Evolutionary conservation across 1,140 invertebrate genomes (phyloP).

Genomic region (Meloidogyne exigua): DNA sequence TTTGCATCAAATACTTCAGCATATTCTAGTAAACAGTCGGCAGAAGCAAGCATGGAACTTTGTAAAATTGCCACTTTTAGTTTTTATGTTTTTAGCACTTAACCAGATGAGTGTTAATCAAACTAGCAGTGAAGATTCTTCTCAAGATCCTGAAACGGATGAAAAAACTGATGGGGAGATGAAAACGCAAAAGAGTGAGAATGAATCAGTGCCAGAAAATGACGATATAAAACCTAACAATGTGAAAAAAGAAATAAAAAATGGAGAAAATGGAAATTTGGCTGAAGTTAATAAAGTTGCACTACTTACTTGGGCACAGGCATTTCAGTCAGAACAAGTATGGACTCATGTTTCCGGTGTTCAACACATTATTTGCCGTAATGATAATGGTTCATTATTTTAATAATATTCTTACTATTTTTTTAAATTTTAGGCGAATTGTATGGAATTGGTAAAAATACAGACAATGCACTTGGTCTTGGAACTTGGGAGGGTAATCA

Average conservation of each 20-base stretch:
- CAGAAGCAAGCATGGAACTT: conserved; percentile 6
- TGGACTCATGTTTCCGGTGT: conserved; percentile 59
- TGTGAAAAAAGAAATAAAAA: background rate
- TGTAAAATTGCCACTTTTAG: background rate
- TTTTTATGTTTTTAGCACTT: background rate
- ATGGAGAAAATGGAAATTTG: background rate
- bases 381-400: conserved; percentile 36
- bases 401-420: conserved; percentile 11
- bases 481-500: conserved; percentile 55
- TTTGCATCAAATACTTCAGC: background rate
- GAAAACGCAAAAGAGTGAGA: conserved; percentile 9
- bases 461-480: conserved; percentile 58
- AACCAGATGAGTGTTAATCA: background rate
- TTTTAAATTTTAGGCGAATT: conserved; percentile 48
- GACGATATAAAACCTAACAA: background rate
- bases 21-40: background rate
- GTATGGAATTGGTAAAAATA: conserved; percentile 59
- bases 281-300: conserved; percentile 27
- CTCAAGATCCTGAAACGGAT: background rate
- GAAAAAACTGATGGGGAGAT: conserved; percentile 1
- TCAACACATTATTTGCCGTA: conserved; percentile 50
- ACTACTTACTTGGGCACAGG: conserved; percentile 35
- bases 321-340: conserved; percentile 37
- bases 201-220: conserved; percentile 20
- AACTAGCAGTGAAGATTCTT: conserved; percentile 12